Evolutionary conservation across 2,797 vertebrate species (phyloP).

Genomic region (Avahi laniger): DNA sequence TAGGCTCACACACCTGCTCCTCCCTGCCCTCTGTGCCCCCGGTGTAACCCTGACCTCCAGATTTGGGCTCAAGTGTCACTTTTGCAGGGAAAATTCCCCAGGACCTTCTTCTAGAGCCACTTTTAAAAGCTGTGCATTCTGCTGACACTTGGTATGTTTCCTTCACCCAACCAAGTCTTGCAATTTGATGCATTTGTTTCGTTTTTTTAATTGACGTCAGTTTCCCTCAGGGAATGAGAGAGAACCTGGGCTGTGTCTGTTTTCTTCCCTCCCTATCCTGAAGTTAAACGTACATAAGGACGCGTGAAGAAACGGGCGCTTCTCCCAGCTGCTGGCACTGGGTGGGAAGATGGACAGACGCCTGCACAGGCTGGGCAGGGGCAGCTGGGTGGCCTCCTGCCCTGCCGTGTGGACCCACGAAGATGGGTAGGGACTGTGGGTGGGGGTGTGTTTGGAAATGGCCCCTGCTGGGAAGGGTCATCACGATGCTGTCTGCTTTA

Average conservation of each 20-base stretch:
- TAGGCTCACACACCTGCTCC: neutral
- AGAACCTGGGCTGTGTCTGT: rapidly evolving
- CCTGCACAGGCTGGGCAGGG: no score
- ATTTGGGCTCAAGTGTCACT: neutral
- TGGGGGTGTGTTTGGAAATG: neutral
- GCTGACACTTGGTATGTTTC: rapidly evolving
- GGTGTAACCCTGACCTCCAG: neutral
- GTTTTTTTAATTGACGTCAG: neutral
- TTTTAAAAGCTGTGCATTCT: rapidly evolving
- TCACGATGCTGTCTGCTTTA: rapidly evolving
- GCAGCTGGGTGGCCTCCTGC: rapidly evolving
- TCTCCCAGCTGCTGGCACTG: rapidly evolving
- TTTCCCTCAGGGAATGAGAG: neutral
- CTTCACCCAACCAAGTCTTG: neutral
- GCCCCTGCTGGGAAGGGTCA: neutral
- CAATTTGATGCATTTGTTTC: no score
- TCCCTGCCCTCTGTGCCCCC: rapidly evolving
- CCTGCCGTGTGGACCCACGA: neutral
- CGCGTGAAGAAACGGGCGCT: rapidly evolving
- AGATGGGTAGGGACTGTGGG: rapidly evolving
- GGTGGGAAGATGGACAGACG: no score
- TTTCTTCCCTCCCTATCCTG: no score
- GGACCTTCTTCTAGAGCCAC: neutral
- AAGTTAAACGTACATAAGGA: rapidly evolving
- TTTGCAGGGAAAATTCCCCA: neutral